Conservation (phyloP, 37 sponge, comb jelly and placozoan genomes). For the Petrosia ficiformis region DNA sequence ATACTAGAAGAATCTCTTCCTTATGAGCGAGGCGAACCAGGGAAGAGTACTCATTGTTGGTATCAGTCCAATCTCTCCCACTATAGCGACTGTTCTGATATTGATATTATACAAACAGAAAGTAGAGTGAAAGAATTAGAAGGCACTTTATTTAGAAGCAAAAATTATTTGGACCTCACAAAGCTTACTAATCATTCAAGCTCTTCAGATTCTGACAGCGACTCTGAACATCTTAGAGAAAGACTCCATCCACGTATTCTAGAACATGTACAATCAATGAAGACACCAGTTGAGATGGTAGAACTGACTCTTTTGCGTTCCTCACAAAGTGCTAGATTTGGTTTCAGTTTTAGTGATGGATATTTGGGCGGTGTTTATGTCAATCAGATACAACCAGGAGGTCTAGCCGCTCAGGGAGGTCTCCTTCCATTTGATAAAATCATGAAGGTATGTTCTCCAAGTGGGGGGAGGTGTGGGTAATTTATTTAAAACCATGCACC, state of each 20-base stretch:
- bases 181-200: conserved; percentile 58
- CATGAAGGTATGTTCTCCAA: conserved; percentile 45
- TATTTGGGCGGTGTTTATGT: conserved; percentile 74
- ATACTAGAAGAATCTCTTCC: too few relatives aligned
- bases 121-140: conserved; percentile 40
- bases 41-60: too few relatives aligned
- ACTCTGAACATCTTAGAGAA: conserved; percentile 38
- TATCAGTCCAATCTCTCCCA: too few relatives aligned
- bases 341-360: conserved; percentile 77
- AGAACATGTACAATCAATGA: neutral
- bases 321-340: conserved; percentile 34
- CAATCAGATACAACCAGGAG: conserved; percentile 43
- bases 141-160: conserved; percentile 29
- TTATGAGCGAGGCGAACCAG: too few relatives aligned
- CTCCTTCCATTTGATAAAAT: conserved; percentile 71
- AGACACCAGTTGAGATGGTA: conserved; percentile 21
- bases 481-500: too few relatives aligned
- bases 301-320: neutral
- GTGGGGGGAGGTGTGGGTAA: neutral
- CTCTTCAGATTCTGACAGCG: conserved; percentile 79
- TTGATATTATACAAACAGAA: too few relatives aligned
- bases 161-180: conserved; percentile 25
- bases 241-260: conserved; percentile 1
- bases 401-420: conserved; percentile 65
- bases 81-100: too few relatives aligned